Base-by-base conservation (phyloP, 2,113 vertebrate genomes). In the Heliornis fulica region DNA sequence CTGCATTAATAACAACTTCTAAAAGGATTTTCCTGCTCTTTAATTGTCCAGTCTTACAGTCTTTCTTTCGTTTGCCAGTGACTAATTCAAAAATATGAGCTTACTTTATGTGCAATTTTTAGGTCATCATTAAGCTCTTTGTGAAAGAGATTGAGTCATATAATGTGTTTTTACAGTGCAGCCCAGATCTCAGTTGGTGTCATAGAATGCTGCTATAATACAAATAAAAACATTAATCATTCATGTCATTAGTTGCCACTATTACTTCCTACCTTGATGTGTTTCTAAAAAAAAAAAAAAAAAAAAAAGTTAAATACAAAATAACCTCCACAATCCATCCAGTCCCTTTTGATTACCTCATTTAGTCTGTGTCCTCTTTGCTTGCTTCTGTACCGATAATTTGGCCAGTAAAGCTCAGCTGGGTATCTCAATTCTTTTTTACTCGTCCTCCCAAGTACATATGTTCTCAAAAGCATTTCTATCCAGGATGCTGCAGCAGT, bases 81-180 rank as follows among this genome's bases (percentile, higher is more conserved):
- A 90, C 93, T 96, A 96, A 96, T 97, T 97, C 28, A 88, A 93
- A 97, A 96, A 96, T 96, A 81, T 72, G 56, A 81, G 90, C 83
- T 93, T 94, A 80, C 85, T 92, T 86, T 90, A 75, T 92, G 68
- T 71, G 79, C 64, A 90, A 45, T 93, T 95, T 96, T 95, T 93
- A 94, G 96, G 85, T 88, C 93, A 92, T 88, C 90, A 92, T 96
- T 96, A 96, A 92, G 72, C 76, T 77, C 82, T 96, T 94, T 95
- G 88, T 93, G 78, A 77, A 87, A 93, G 43, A 83, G 90, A 93
- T 95, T 91, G 94, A 95, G 82, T 96, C 92, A 95, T 69, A 68
- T 88, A 92, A 92, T 90, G 79, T 93, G 83, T 83, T 94, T 95
- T 88, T 71, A 84, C 76, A 87, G 65, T 60, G 86, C 83, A 81